phyloP scores from a whole-genome alignment of 2,113 vertebrate genomes.

The Apeltes quadracus region DNA sequence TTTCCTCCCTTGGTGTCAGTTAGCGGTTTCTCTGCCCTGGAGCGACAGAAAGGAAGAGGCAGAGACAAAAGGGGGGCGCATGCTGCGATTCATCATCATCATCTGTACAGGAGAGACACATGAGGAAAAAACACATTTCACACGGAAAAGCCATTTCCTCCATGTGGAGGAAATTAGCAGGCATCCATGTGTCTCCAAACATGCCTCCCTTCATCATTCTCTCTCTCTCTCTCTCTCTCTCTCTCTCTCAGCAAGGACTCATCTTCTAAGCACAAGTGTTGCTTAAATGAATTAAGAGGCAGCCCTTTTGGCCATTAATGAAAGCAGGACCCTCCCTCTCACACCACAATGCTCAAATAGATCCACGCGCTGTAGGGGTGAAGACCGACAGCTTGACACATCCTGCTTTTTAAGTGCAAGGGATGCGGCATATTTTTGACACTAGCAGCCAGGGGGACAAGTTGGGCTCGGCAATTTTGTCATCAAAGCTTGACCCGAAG shows the following conservation, averaged over 20 bases:
- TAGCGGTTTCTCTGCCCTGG: conserved; percentile 58
- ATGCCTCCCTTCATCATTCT: conserved; percentile 12
- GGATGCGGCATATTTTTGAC: conserved; percentile 32
- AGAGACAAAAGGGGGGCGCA: conserved; percentile 28
- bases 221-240: neutral
- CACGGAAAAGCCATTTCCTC: conserved; percentile 64
- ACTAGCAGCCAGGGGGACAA: conserved; percentile 32
- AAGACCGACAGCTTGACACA: conserved; percentile 50
- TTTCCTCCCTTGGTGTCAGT: conserved; percentile 41
- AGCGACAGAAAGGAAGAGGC: conserved; percentile 51
- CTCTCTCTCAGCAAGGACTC: conserved; percentile 19
- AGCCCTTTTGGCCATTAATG: conserved; percentile 3
- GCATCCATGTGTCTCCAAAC: conserved; percentile 37
- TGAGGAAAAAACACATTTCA: conserved; percentile 50
- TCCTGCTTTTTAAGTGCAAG: conserved; percentile 42
- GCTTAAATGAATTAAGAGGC: conserved; percentile 32
- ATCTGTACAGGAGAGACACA: conserved; percentile 47
- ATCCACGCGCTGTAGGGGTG: conserved; percentile 25
- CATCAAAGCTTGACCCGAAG: conserved; percentile 23
- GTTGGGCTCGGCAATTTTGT: conserved; percentile 19
- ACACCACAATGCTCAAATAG: conserved; percentile 20
- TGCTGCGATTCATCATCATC: conserved; percentile 70
- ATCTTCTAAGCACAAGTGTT: conserved; percentile 26
- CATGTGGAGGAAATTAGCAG: conserved; percentile 58
- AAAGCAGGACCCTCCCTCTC: conserved; percentile 7